Percentiles rank a stretch among this genome's conserved stretches.
These are phyloP conservation scores for Tetragonula carbonaria DNA, from an alignment of 2,888 invertebrate species.

Conservation along the genomic window DNA sequence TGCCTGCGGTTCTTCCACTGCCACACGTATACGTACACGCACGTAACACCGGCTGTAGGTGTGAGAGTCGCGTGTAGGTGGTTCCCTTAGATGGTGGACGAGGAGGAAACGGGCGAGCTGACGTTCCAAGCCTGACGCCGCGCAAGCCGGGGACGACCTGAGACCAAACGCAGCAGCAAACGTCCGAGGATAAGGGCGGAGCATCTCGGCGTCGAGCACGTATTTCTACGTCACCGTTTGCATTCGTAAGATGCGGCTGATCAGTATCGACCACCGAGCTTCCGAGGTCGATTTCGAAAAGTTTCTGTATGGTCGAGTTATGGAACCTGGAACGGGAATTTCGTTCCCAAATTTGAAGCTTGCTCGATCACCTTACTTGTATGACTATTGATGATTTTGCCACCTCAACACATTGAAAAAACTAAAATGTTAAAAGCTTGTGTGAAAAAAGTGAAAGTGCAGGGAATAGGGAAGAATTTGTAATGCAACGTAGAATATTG, in stretches of 20 bases:
- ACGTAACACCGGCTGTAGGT: constrained; percentile 43
- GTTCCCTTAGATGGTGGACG: constrained; percentile 55
- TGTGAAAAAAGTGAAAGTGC: too few relatives aligned
- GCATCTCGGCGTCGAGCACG: constrained; percentile 37
- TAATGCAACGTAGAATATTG: too few relatives aligned
- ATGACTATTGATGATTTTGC: too few relatives aligned
- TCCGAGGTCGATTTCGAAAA: constrained; percentile 1
- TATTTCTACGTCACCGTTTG: constrained; percentile 48
- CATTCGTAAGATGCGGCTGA: constrained; percentile 39
- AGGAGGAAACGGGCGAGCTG: constrained; percentile 59
- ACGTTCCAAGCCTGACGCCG: constrained; percentile 61
- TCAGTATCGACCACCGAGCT: constrained; percentile 22
- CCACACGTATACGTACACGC: constrained; percentile 27
- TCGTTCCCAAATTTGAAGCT: neutral
- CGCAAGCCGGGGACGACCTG: constrained; percentile 59
- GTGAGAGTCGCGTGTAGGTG: constrained; percentile 67
- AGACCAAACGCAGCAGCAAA: constrained; percentile 62
- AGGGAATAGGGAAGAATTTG: too few relatives aligned
- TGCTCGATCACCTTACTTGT: neutral
- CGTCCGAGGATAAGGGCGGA: constrained; percentile 49
- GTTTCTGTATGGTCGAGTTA: neutral
- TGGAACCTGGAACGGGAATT: neutral
- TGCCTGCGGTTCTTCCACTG: constrained; percentile 65
- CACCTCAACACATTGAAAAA: too few relatives aligned
- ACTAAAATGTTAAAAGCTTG: too few relatives aligned